Evolutionary conservation across 2,113 vertebrate species (phyloP), one percentile per base, ranked within the genome.

Genomic region (Tringa solitaria): DNA sequence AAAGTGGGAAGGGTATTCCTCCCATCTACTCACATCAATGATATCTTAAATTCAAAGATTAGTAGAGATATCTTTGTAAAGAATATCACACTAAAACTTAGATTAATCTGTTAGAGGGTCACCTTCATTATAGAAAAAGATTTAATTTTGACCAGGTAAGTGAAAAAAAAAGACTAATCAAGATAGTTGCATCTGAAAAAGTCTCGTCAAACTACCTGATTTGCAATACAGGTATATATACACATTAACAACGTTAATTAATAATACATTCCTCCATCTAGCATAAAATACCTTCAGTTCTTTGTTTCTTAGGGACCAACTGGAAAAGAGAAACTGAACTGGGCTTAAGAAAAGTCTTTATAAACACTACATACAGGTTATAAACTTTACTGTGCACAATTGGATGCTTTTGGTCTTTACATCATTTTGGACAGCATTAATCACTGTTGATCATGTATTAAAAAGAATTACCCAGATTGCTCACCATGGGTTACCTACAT

Each of bases 11-110:
- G 9, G 5, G 8, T 32, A 21, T 48, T 70, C 20, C 15, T 93
- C 65, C 48, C 30, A 9, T 43, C 59, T 65, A 21, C 14, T 65
- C 35, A 69, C 54, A 84, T 69, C 68, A 91, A 12, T 26, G 18
- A 45, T 19, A 19, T 37, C 35, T 64, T 93, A 35, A 83, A 74
- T 82, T 88, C 78, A 90, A 92, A 95, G 46, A 91, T 65, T 51
- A 87, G n/a, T 6, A 56, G 33, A 61, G 18, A 48, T 15, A 53
- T 28, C 32, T 87, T 77, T 67, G 28, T 84, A 88, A 72, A 85
- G 11, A 13, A 32, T n/a, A 61, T 33, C 6, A 45, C 32, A 14
- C 35, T 39, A 56, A 86, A 70, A 64, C 9, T 72, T 63, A 63
- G 19, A 74, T 75, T 48, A 33, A 63, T 57, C 27, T 78, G 20